Percentiles rank a stretch among this genome's conserved stretches.
Conservation (phyloP, 2,797 vertebrate species). For the Arnoldichthys spilopterus region DNA sequence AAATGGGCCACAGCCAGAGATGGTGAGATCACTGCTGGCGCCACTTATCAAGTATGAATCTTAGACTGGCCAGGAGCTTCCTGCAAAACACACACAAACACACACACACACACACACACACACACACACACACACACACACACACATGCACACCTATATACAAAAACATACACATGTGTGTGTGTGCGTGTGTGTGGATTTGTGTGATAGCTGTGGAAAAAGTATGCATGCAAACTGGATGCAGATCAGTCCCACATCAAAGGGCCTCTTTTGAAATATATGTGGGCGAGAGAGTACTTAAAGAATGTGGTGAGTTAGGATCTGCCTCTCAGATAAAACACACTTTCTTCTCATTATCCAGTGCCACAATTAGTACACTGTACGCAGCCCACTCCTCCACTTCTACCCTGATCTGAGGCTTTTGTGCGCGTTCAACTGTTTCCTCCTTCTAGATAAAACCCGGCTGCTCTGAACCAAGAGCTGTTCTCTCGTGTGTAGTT, state of each 20-base stretch:
- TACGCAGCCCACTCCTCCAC: slow-evolving; percentile 28
- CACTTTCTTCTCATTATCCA: slow-evolving; percentile 41
- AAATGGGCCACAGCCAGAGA: slow-evolving; percentile 57
- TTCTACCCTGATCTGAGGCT: neutral
- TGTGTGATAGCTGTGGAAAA: neutral
- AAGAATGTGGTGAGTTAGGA: slow-evolving; percentile 30
- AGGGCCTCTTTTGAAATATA: slow-evolving; percentile 15
- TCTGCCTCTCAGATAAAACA: slow-evolving; percentile 18
- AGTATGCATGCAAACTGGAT: slow-evolving; percentile 29
- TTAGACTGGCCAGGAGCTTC: slow-evolving; percentile 72
- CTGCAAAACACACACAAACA: slow-evolving; percentile 35
- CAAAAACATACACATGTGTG: neutral
- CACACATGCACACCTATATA: slow-evolving; percentile 43
- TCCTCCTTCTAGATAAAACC: slow-evolving; percentile 3
- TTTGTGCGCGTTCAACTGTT: slow-evolving; percentile 2
- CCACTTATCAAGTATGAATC: slow-evolving; percentile 79
- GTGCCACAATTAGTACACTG: slow-evolving; percentile 28
- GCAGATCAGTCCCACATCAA: slow-evolving; percentile 19
- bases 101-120: neutral
- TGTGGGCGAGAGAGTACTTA: slow-evolving; percentile 24
- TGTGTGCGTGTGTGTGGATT: slow-evolving; percentile 17
- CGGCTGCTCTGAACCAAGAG: slow-evolving; percentile 3
- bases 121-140: slow-evolving; percentile 8
- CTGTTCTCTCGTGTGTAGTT: neutral
- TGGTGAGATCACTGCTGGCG: slow-evolving; percentile 65